Base-by-base conservation (phyloP, 2,113 vertebrate species). In the Nannobrachium achirus region DNA sequence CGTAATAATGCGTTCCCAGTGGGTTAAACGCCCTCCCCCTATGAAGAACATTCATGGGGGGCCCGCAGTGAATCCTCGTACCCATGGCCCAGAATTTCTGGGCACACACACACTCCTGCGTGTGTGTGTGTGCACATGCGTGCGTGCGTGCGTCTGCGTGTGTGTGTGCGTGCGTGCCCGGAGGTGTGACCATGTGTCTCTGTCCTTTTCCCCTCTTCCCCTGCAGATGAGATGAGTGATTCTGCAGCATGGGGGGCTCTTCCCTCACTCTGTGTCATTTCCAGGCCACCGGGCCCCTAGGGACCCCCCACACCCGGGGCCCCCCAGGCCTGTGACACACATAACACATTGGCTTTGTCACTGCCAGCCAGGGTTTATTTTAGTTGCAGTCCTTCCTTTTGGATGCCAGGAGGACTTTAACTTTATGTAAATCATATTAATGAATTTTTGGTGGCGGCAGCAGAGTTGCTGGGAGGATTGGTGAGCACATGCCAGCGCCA, bases 381-480 rank as follows among this genome's bases (percentile, higher is more conserved):
- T 92, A 93, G 91, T n/a, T 90, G 84, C 52, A 56, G 46, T 71
- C 89, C 89, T 86, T 80, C 81, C n/a, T n/a, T n/a, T 86, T 82
- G 86, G 89, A 90, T 86, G 78, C 73, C 7, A 63, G 67, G 78
- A 78, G 79, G 75, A 86, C 75, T 84, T 88, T 86, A 86, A 83
- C 91, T 91, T 91, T 92, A 92, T 93, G 90, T 92, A 92, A 94
- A 93, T 93, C 87, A 87, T 92, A 91, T 90, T 91, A 93, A 93
- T 93, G 90, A 75, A 92, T 94, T 89, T 92, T 76, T 55, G 56
- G 40, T n/a, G 18, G 63, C 33, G 1, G 25, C 60, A 18, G 66
- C 71, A 73, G 78, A 70, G 77, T 76, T 81, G 81, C 84, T 88
- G 81, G 68, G 86, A 86, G 89, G 85, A 88, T 80, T 89, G 85